Base-by-base conservation (phyloP, 1,140 invertebrate species). In the Diorhabda carinulata region DNA sequence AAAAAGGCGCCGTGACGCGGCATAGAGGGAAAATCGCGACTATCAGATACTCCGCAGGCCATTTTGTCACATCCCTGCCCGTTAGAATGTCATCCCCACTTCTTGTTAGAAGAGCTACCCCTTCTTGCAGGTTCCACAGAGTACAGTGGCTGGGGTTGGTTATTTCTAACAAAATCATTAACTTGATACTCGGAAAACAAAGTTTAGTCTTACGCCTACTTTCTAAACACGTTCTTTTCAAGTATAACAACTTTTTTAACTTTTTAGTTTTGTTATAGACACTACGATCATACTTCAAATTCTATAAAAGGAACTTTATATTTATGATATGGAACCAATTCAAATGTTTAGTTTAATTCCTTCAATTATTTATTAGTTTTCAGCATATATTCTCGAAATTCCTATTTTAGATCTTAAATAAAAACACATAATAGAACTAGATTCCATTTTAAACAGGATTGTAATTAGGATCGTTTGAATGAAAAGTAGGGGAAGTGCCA, bases 21-120 rank as follows among this genome's bases (percentile, higher is more conserved):
- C 44, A 62, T 66, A 61, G 56, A 73, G 47, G 52, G 63, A 70
- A 68, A 72, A 73, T 73, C 70, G 71, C 78, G 78, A 78, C 78
- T 77, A 77, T 72, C 74, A 74, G 77, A 78, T 78, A 77, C 73
- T 72, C 71, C 66, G 78, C 79, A 81, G 77, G 79, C 79, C 79
- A 81, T 81, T 81, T 81, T 81, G 79, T 81, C 79, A 81, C 77
- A 76, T 76, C 78, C 78, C 78, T 76, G 76, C 73, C 69, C 70
- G 75, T 68, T 74, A 73, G 68, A 64, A 78, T 78, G 76, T 78
- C 79, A 79, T 78, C 77, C 74, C 76, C 74, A 74, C 73, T 70
- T 56, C 66, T 45, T 45, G 9, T 42, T 45, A 43, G 42, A 43
- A 25, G 25, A 44, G 41, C 58, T 60, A 44, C 57, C 57, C 58